A percentile compares a stretch with the other conserved stretches of the same genome.
phyloP scores from a whole-genome alignment of 2,113 vertebrate genomes.

The Eira barbara region DNA sequence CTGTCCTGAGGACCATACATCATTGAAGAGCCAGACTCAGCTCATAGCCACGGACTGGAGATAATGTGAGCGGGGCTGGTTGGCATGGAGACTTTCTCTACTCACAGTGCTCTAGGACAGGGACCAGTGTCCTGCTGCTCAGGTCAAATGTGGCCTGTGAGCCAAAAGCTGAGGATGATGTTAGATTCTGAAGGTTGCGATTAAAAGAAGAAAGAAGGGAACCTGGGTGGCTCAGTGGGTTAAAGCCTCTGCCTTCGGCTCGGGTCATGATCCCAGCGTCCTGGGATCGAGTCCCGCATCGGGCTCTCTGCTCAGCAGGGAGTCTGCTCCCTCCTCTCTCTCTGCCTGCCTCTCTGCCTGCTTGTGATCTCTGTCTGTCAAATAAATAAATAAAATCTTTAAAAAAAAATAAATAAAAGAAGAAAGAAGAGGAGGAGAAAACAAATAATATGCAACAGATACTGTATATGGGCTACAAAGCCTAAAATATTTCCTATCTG shows the following conservation, averaged over 20 bases:
- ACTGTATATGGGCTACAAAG: neutral
- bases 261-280: no score
- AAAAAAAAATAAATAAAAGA: no score
- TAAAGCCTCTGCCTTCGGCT: no score
- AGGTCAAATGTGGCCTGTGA: neutral
- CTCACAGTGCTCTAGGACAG: neutral
- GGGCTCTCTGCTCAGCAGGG: no score
- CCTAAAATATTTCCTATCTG: neutral
- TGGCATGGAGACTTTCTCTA: neutral
- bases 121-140: neutral
- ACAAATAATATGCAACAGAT: neutral
- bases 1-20: rapidly evolving
- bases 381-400: no score
- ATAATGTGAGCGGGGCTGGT: neutral
- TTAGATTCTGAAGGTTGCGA: neutral
- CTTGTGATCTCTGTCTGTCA: no score
- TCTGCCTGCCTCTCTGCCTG: no score
- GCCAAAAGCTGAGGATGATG: neutral
- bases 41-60: neutral
- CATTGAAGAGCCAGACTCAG: neutral
- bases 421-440: neutral
- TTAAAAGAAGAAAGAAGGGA: neutral
- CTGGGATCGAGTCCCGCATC: no score
- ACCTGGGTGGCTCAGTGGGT: no score
- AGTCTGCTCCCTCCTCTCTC: no score